Base-by-base conservation (phyloP, 1,140 invertebrate species). In the Cylas formicarius region DNA sequence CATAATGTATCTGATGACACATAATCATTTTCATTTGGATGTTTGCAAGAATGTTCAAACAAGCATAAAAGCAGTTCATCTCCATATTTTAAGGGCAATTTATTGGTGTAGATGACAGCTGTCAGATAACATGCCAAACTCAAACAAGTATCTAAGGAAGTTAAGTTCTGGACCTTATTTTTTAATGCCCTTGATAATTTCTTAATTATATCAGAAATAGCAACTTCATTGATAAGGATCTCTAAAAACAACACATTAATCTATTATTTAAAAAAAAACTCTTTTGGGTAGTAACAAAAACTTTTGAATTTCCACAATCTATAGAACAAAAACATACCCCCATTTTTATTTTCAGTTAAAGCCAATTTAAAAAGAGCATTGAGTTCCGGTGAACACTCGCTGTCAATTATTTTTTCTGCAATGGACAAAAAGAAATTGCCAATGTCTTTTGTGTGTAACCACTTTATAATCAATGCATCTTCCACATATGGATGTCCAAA, bases 81-180 rank as follows among this genome's bases (percentile, higher is more conserved):
- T 9, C 49, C 55, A 38, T 52, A 57, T 47, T 51, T 41, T 53
- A 66, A 43, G 57, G 61, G 8, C 21, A 47, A 36, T 41, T 48
- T 43, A 58, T 72, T 26, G 52, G 66, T 36, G 51, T 55, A 72
- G 21, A 73, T 55, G 16, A 67, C 57, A 4, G 69, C 66, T 50
- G 71, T 66, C 31, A 73, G 59, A 50, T 72, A 67, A 8, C 70
- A 62, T 37, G 72, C 66, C 36, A 75, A 68, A 28, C 66, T 70
- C 3, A 63, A 67, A 45, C 71, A 73, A 20, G 62, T 63, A 51
- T 75, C 72, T 9, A 72, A 45, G 49, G 58, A 54, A 3, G 65
- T 45, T 38, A 54, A 32, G 29, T 51, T 35, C 10, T 61, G 43
- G 19, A 23, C 11, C 14, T 44, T 44, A 34, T 63, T 37, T 16